phyloP scores from a whole-genome alignment of 2,797 vertebrate genomes.

The Melanotaenia maccullochi region DNA sequence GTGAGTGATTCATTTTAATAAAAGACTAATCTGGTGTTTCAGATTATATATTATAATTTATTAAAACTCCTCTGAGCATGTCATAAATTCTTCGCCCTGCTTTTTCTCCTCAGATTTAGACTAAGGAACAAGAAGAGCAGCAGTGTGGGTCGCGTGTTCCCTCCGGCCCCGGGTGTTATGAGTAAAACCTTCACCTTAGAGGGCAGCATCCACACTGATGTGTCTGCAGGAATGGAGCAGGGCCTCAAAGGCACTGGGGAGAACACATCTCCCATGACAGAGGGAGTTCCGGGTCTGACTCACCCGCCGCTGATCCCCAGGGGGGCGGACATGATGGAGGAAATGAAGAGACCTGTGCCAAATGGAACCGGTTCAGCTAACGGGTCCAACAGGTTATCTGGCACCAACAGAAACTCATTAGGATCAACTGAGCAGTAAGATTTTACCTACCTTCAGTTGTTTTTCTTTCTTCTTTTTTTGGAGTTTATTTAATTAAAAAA shows the following conservation, averaged over 20 bases:
- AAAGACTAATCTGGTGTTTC: background rate
- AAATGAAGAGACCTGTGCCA: constrained; percentile 85
- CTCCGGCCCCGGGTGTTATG: constrained; percentile 78
- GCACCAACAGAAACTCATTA: constrained; percentile 47
- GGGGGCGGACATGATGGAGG: constrained; percentile 87
- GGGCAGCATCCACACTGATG: constrained; percentile 71
- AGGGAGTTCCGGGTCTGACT: constrained; percentile 76
- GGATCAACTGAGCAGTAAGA: constrained; percentile 78
- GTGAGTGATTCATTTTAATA: constrained; percentile 77
- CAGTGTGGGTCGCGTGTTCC: constrained; percentile 86
- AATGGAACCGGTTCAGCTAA: constrained; percentile 82
- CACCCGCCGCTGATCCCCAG: constrained; percentile 89
- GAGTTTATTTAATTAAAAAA: background rate
- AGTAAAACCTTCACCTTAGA: constrained; percentile 87
- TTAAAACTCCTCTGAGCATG: background rate
- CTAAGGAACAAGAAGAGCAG: constrained; percentile 95
- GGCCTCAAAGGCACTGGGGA: constrained; percentile 84
- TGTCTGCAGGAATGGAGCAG: constrained; percentile 68
- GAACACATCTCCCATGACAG: constrained; percentile 63
- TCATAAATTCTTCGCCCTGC: background rate
- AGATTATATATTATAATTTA: background rate
- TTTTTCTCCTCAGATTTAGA: constrained; percentile 83
- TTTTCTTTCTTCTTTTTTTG: background rate
- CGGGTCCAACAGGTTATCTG: constrained; percentile 78
- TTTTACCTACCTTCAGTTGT: background rate